A percentile compares a stretch with the other conserved stretches of the same genome.
Evolutionary conservation across 2,113 vertebrate genomes (phyloP).

Genomic region (Nymphicus hollandicus): DNA sequence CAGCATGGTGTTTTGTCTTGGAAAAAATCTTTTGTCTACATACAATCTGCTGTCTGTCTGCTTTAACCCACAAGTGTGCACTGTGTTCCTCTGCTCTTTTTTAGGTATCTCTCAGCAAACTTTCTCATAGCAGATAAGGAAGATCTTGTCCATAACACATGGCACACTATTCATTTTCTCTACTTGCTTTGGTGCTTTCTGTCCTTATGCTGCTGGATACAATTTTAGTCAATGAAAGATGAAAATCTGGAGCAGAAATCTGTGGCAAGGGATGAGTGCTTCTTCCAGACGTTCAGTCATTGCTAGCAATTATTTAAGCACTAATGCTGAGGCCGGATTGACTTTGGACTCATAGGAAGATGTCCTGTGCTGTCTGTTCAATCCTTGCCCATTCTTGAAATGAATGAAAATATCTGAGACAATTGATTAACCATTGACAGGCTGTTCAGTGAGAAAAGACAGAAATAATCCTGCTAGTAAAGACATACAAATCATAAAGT

Average conservation of each 20-base stretch:
- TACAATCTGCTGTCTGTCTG: background rate
- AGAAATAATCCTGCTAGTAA: background rate
- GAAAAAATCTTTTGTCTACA: background rate
- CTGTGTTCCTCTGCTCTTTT: background rate
- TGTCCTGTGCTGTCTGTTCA: background rate
- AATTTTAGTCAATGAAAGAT: background rate
- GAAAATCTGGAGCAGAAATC: background rate
- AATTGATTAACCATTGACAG: background rate
- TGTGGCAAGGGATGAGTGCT: background rate
- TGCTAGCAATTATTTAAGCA: background rate
- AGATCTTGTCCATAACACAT: background rate
- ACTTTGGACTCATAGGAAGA: background rate
- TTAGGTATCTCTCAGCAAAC: background rate
- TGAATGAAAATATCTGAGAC: background rate
- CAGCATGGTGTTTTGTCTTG: accelerated
- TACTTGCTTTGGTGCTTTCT: background rate
- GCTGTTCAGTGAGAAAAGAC: background rate
- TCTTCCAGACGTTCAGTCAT: background rate
- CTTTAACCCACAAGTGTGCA: background rate
- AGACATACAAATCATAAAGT: background rate
- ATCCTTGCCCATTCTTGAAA: background rate
- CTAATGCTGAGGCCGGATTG: background rate
- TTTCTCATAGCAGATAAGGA: background rate
- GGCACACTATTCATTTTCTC: background rate
- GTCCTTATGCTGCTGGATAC: background rate